These are phyloP conservation scores for Tipula helvola DNA, from an alignment of 2,888 invertebrate genomes.

Conservation along the genomic window DNA sequence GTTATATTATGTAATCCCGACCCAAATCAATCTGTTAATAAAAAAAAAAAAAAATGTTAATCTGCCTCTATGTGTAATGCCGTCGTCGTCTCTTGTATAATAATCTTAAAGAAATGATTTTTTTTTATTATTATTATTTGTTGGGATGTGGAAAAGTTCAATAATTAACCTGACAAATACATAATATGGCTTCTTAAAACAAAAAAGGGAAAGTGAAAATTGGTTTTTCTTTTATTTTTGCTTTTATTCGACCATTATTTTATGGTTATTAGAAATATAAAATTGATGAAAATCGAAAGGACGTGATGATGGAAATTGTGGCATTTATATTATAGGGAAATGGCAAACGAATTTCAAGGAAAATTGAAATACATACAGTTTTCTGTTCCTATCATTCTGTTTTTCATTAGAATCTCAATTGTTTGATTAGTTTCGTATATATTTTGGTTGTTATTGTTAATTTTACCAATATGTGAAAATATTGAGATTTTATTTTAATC, in stretches of 20 bases:
- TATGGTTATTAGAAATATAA: neutral
- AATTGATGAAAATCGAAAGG: neutral
- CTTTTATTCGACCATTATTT: neutral
- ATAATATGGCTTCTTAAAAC: neutral
- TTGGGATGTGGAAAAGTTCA: neutral
- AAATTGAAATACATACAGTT: neutral
- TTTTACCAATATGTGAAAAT: no score
- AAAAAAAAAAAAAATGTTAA: neutral
- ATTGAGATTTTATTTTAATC: no score
- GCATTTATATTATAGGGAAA: neutral
- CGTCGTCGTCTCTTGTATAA: neutral
- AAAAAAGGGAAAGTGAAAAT: neutral
- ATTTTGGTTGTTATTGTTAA: no score
- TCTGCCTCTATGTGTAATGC: neutral
- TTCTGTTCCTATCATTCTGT: no score
- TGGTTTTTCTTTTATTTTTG: neutral
- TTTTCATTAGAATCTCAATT: no score
- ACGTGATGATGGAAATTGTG: neutral
- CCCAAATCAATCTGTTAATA: neutral
- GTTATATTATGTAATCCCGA: neutral
- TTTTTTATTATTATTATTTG: neutral
- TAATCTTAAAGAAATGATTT: neutral
- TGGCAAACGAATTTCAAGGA: neutral
- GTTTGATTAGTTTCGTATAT: no score
- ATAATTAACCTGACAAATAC: constrained; percentile 4